Evolutionary conservation across 2,888 invertebrate species (phyloP), one percentile per base, ranked within the genome.

Genomic region (Bembecia ichneumoniformis): DNA sequence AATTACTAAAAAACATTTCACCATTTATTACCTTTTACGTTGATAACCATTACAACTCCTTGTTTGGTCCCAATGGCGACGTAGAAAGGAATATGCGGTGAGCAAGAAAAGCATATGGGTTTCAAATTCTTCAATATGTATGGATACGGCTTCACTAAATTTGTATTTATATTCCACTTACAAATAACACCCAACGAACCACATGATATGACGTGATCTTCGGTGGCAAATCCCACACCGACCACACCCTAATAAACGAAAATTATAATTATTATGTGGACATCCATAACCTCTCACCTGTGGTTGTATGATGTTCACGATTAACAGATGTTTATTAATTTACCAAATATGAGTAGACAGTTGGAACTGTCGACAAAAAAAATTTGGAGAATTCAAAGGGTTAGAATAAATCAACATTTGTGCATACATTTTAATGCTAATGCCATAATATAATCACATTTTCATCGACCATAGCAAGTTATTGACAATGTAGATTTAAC

Each of bases 101-200:
- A 87, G 51, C 77, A 78, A 10, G 79, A 60, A 57, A 87, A 63
- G 51, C 81, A 80, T 1, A 65, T 63, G 3, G 83, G 76, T 56
- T 70, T 82, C 51, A 77, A 77, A 15, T 56, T 71, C 52, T 63
- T 77, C 11, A 86, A 46, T 13, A 75, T 59, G 28, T 60, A 56
- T 13, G 48, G 53, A 52, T 82, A 74, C n/a, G 64, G 57, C 51
- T 70, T 83, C 2, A 82, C 78, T 43, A 86, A 74, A 68, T 90
- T 89, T 3, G 82, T 71, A n/a, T 65, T 68, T 3, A 88, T 58
- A 55, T 88, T 82, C 90, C 90, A 91, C 55, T 88, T 78, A 0
- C 86, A 75, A 48, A 90, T 60, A 49, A 74, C 69, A 1, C 89
- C 89, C 54, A 63, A 71, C 58, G 63, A 66, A 3, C 89, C 87